Evolutionary conservation across 2,797 vertebrate genomes (phyloP).

Genomic region (Chelon auratus): DNA sequence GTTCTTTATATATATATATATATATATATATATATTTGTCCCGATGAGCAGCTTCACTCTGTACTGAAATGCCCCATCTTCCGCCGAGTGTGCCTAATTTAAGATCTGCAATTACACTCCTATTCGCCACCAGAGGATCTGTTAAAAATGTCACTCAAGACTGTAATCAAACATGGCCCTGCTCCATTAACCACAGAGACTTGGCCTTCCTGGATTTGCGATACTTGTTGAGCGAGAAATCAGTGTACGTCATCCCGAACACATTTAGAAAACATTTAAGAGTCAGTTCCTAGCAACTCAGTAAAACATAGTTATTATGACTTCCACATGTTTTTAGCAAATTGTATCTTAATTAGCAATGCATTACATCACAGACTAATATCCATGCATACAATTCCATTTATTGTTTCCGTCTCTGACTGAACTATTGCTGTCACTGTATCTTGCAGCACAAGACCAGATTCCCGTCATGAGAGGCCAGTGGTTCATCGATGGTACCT

Average conservation of each 20-base stretch:
- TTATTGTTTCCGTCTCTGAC: not conserved
- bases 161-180: slow-evolving; percentile 71
- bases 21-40: slow-evolving; percentile 2
- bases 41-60: not conserved
- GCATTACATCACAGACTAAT: not conserved
- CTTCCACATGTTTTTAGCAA: no score
- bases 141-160: slow-evolving; percentile 51
- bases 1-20: slow-evolving; percentile 3
- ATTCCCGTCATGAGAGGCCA: slow-evolving; percentile 98
- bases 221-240: slow-evolving; percentile 45
- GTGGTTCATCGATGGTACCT: slow-evolving; percentile 97
- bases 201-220: slow-evolving; percentile 53
- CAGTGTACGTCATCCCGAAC: not conserved
- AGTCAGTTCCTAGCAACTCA: not conserved
- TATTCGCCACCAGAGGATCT: slow-evolving; percentile 49
- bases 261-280: not conserved
- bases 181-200: slow-evolving; percentile 56
- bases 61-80: not conserved
- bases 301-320: no score
- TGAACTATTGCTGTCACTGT: not conserved
- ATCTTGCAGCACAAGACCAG: slow-evolving; percentile 89
- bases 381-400: not conserved
- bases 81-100: slow-evolving; percentile 18
- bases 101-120: slow-evolving; percentile 18
- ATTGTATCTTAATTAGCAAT: not conserved